A percentile compares a stretch with the other conserved stretches of the same genome.
phyloP scores from a whole-genome alignment of 2,888 invertebrate species.

The Venustoraphidia nigricollis region DNA sequence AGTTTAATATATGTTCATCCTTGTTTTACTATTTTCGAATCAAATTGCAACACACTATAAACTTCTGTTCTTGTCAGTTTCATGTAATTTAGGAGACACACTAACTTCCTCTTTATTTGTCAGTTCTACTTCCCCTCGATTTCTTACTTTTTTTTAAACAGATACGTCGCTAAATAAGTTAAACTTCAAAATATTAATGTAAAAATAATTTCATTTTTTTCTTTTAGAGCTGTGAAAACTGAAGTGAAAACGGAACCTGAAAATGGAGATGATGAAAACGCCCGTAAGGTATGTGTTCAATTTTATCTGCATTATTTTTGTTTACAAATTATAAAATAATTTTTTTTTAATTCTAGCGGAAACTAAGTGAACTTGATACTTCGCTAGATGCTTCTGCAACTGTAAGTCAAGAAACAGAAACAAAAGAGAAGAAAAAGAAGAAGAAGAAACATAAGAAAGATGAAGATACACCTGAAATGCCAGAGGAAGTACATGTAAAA shows the following conservation, averaged over 20 bases:
- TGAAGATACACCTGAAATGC: slow-evolving; percentile 25
- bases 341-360: slow-evolving; percentile 26
- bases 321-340: neutral
- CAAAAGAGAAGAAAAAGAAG: slow-evolving; percentile 52
- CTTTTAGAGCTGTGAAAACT: slow-evolving; percentile 8
- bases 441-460: slow-evolving; percentile 35
- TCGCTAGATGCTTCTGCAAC: slow-evolving; percentile 15
- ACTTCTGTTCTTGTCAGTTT: no score
- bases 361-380: slow-evolving; percentile 20
- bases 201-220: slow-evolving; percentile 4
- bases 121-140: no score
- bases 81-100: no score
- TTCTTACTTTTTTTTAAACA: no score
- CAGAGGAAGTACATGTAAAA: slow-evolving; percentile 25
- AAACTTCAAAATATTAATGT: no score
- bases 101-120: no score
- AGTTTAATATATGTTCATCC: no score
- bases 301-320: slow-evolving; percentile 1
- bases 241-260: slow-evolving; percentile 15
- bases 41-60: no score
- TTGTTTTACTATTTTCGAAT: no score
- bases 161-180: no score
- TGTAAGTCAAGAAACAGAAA: slow-evolving; percentile 28
- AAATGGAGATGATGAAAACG: slow-evolving; percentile 17
- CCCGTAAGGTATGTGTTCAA: slow-evolving; percentile 13